Conservation (phyloP, 2,888 invertebrate species). For the Heteropelma amictum region DNA sequence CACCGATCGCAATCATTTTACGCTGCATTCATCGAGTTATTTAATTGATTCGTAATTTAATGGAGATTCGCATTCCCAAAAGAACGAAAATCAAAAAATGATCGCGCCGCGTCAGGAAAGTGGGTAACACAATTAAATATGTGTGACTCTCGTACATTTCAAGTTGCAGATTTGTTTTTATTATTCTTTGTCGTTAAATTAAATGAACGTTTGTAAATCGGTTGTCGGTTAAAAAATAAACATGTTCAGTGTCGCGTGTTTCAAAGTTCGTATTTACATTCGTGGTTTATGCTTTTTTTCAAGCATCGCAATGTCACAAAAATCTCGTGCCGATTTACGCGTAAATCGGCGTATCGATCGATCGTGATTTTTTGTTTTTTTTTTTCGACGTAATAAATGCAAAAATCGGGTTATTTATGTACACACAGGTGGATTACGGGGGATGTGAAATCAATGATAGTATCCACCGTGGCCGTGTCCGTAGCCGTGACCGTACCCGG, state of each 20-base stretch:
- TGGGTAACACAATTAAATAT: not conserved
- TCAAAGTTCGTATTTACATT: slow-evolving; percentile 34
- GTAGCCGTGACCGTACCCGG: slow-evolving; percentile 59
- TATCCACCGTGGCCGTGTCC: slow-evolving; percentile 57
- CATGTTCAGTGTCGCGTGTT: not conserved
- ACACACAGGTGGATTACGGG: slow-evolving; percentile 17
- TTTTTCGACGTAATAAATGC: slow-evolving; percentile 33
- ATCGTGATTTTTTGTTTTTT: slow-evolving; percentile 3
- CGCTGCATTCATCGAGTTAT: too few species aligned
- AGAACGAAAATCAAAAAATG: too few species aligned
- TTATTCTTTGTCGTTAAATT: slow-evolving; percentile 31
- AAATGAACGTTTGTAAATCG: not conserved
- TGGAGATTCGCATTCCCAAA: too few species aligned
- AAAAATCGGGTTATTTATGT: slow-evolving; percentile 30
- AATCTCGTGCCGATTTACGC: not conserved
- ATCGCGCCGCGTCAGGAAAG: too few species aligned
- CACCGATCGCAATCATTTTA: too few species aligned
- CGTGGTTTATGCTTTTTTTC: not conserved
- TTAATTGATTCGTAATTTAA: too few species aligned
- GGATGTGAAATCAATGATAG: slow-evolving; percentile 31
- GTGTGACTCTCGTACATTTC: not conserved
- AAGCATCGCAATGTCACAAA: not conserved
- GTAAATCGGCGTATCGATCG: not conserved
- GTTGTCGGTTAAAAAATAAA: slow-evolving; percentile 3
- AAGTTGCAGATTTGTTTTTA: slow-evolving; percentile 17